phyloP scores from a whole-genome alignment of 2,113 vertebrate genomes.

The Sitta europaea region DNA sequence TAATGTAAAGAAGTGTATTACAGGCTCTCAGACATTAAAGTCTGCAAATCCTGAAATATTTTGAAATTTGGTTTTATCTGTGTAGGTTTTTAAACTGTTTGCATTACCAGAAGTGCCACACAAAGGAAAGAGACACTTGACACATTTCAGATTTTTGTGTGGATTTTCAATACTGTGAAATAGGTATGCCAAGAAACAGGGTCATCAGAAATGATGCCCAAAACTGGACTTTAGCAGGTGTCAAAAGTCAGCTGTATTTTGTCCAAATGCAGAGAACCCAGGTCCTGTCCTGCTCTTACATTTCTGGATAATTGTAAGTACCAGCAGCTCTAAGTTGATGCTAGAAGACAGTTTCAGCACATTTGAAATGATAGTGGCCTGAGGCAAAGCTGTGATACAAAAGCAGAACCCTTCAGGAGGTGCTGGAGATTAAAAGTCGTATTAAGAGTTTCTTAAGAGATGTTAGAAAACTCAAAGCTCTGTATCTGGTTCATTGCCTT shows the following conservation, averaged over 20 bases:
- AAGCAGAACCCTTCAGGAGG: not conserved
- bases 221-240: not conserved
- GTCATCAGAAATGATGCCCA: not conserved
- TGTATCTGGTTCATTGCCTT: not conserved
- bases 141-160: not conserved
- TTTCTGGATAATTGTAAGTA: not conserved
- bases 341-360: not conserved
- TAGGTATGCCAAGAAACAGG: not conserved
- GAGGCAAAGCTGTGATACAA: slow-evolving; percentile 4
- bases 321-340: not conserved
- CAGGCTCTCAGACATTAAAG: not conserved
- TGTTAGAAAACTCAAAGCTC: not conserved
- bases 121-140: not conserved
- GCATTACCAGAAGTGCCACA: not conserved
- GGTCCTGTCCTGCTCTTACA: not conserved
- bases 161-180: not conserved
- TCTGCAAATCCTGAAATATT: not conserved
- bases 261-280: not conserved
- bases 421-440: not conserved
- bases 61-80: not conserved
- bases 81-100: not conserved
- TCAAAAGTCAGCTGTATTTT: not conserved
- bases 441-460: not conserved
- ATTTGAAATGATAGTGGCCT: not conserved
- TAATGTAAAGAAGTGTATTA: not conserved